Conservation (phyloP, 23 tunicate species). For the Trididemnum clinides region DNA sequence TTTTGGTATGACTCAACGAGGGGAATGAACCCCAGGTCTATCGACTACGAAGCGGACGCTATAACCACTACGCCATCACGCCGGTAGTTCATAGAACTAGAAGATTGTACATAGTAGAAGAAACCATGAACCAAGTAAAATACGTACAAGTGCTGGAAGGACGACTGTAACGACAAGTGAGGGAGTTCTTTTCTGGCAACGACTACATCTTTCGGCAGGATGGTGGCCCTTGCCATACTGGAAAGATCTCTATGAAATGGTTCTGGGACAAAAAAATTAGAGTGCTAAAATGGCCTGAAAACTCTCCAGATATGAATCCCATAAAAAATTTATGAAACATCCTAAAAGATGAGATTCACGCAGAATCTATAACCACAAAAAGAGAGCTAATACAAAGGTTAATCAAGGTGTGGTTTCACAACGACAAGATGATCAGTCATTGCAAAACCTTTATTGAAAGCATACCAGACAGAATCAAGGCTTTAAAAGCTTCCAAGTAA, state of each 20-base stretch:
- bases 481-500: too few relatives aligned
- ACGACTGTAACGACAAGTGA: not conserved
- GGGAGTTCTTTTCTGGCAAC: not conserved
- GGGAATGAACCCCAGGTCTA: too few relatives aligned
- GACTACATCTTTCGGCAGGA: conserved; percentile 1
- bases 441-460: too few relatives aligned
- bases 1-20: too few relatives aligned
- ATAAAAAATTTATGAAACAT: not conserved
- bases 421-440: not conserved
- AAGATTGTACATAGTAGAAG: too few relatives aligned
- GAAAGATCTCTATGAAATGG: not conserved
- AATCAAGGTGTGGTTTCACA: not conserved
- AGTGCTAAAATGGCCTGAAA: not conserved
- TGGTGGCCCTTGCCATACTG: not conserved
- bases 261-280: not conserved
- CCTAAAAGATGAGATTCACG: not conserved
- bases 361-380: not conserved
- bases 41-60: too few relatives aligned
- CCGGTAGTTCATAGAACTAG: too few relatives aligned
- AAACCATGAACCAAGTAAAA: too few relatives aligned
- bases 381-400: not conserved
- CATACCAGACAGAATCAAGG: too few relatives aligned
- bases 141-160: conserved; percentile 1
- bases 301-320: not conserved
- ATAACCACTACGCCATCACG: too few relatives aligned